These are phyloP conservation scores for Vipera ursinii DNA, from an alignment of 2,797 vertebrate genomes.

Conservation along the genomic window DNA sequence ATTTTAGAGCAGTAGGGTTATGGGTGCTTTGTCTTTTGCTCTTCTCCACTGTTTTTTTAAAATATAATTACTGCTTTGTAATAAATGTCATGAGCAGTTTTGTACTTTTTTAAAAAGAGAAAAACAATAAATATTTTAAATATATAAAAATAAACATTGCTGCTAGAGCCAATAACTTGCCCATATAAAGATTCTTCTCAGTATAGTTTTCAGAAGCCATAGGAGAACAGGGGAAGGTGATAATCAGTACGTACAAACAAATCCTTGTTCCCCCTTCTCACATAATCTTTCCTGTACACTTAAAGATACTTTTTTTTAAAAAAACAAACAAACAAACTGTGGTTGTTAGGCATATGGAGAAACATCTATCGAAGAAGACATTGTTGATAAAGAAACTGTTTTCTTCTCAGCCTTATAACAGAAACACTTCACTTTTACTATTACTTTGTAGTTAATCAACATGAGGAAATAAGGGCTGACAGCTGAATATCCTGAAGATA, in stretches of 20 bases:
- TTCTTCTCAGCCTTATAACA: constrained; percentile 45
- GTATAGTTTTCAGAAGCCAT: background rate
- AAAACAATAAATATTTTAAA: background rate
- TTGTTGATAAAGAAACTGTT: background rate
- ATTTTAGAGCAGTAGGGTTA: background rate
- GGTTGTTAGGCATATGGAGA: constrained; percentile 51
- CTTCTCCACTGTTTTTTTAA: background rate
- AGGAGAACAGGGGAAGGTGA: background rate
- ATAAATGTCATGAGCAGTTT: background rate
- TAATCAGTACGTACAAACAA: background rate
- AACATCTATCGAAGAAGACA: constrained; percentile 15
- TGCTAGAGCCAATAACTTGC: background rate
- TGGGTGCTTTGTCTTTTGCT: background rate
- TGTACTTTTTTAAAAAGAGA: background rate
- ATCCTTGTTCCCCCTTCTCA: background rate
- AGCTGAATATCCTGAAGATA: constrained; percentile 66
- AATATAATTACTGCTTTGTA: background rate
- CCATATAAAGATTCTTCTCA: background rate
- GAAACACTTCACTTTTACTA: constrained; percentile 54
- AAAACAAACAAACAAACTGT: background rate
- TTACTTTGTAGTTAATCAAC: constrained; percentile 67
- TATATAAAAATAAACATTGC: background rate
- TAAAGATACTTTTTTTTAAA: background rate
- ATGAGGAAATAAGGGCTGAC: constrained; percentile 65
- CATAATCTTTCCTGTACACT: background rate